These are phyloP conservation scores for Prionchulus punctatus DNA, from an alignment of 2,888 invertebrate genomes.

Conservation along the genomic window DNA sequence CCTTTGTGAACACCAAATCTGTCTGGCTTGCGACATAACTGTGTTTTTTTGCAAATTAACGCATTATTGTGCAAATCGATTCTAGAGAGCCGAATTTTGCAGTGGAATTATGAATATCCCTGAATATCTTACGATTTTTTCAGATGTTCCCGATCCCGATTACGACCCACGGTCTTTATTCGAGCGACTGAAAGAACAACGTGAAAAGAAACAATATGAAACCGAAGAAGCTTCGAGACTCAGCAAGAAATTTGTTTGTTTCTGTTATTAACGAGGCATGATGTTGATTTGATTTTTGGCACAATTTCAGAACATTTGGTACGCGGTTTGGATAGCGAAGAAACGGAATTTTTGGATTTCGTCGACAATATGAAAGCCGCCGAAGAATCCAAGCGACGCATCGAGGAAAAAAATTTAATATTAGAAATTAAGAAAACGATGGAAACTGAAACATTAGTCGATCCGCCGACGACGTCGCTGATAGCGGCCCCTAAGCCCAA, in stretches of 20 bases:
- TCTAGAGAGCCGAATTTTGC: no score
- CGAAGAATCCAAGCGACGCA: conserved; percentile 11
- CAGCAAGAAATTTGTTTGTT: conserved; percentile 48
- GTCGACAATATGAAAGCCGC: conserved; percentile 43
- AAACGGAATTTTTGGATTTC: conserved; percentile 76
- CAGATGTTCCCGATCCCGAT: conserved; percentile 72
- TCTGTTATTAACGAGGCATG: not conserved
- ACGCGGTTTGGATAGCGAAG: conserved; percentile 82
- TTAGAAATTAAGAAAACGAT: conserved; percentile 17
- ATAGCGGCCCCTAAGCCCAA: conserved; percentile 4
- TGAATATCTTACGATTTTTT: no score
- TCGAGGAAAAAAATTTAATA: conserved; percentile 20
- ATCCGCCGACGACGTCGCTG: conserved; percentile 5
- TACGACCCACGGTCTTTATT: conserved; percentile 71
- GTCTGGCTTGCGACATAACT: no score
- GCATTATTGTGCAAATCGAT: no score
- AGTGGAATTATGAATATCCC: no score
- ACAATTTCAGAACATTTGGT: conserved; percentile 43
- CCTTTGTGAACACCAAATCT: no score
- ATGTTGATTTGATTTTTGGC: not conserved
- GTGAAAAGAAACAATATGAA: conserved; percentile 72
- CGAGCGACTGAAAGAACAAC: conserved; percentile 79
- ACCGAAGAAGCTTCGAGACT: conserved; percentile 85
- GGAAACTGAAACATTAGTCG: not conserved
- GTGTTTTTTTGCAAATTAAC: no score